Evolutionary conservation across 2,113 vertebrate species (phyloP).

Genomic region (Tragelaphus scriptus): DNA sequence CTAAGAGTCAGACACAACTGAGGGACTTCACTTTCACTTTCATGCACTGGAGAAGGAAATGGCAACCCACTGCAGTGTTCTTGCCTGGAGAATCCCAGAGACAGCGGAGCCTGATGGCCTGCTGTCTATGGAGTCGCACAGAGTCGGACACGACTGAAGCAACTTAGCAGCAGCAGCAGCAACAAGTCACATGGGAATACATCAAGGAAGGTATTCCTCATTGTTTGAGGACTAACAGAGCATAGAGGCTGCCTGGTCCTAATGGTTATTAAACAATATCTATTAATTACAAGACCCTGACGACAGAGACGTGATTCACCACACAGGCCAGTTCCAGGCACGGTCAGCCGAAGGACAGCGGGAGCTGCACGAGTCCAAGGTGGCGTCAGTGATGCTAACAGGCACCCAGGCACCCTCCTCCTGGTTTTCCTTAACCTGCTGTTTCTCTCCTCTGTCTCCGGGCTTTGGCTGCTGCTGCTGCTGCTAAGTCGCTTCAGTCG

Average conservation of each 20-base stretch:
- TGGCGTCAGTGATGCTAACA: not conserved
- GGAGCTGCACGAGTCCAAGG: accelerated
- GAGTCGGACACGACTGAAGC: too few species aligned
- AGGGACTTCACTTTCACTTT: too few species aligned
- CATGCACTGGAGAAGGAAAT: too few species aligned
- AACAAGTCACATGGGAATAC: not conserved
- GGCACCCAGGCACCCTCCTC: too few species aligned
- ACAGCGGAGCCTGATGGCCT: too few species aligned
- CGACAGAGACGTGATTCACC: accelerated
- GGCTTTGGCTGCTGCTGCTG: too few species aligned
- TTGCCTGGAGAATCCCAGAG: too few species aligned
- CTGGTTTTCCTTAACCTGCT: not conserved
- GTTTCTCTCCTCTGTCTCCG: not conserved
- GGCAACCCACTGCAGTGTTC: too few species aligned
- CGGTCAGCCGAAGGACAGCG: not conserved
- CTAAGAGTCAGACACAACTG: too few species aligned
- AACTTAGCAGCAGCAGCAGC: too few species aligned
- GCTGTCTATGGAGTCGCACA: too few species aligned
- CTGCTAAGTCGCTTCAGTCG: too few species aligned
- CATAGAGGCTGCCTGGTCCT: not conserved
- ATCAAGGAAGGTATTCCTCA: not conserved
- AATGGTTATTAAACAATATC: not conserved
- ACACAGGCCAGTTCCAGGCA: accelerated
- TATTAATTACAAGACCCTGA: not conserved
- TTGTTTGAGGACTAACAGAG: not conserved